Evolutionary conservation across 2,797 vertebrate genomes (phyloP), one percentile per base, ranked within the genome.

Genomic region (Leptodactylus fallax): DNA sequence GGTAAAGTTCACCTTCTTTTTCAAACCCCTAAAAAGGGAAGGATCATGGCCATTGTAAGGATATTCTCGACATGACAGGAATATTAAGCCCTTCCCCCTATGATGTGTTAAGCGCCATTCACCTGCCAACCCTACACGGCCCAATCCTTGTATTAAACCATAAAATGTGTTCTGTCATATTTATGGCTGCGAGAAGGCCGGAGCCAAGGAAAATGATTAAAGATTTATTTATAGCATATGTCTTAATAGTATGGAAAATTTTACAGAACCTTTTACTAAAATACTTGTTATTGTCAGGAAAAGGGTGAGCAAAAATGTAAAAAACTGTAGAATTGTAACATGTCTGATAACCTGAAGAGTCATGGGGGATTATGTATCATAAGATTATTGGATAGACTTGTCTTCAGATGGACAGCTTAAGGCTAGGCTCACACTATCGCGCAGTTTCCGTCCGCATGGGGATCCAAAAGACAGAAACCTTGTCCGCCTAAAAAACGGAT

Each of bases 21-120:
- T 16, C 17, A 71, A 36, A 53, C 51, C 12, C 25, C 16, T 10
- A 16, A 1, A 36, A 36, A 16, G 14, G 23, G 7, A 67, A 67
- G 10, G 23, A 13, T 67, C 11, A 23, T 25, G 6, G 67, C 17
- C 25, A 36, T 8, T 17, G 27, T 6, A 16, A 71, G 67, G 67
- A 27, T 71, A 71, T 71, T 71, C 25, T 14, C 14, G 14, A 36
- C 67, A 71, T 71, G 67, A 36, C 67, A 17, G 27, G 25, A 71
- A 45, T 7, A 71, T 71, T 7, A 27, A 71, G 67, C 25, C 16
- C 27, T 71, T 71, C 67, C 67, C 6, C 1, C 27, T 16, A 13
- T 71, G 27, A 71, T 27, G 67, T 36, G 67, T 71, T 71, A 71
- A 71, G 67, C 36, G 67, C 67, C 67, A 36, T 71, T 71, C 67